Conservation (phyloP, 2,113 vertebrate species). For the Trachemys scripta region DNA sequence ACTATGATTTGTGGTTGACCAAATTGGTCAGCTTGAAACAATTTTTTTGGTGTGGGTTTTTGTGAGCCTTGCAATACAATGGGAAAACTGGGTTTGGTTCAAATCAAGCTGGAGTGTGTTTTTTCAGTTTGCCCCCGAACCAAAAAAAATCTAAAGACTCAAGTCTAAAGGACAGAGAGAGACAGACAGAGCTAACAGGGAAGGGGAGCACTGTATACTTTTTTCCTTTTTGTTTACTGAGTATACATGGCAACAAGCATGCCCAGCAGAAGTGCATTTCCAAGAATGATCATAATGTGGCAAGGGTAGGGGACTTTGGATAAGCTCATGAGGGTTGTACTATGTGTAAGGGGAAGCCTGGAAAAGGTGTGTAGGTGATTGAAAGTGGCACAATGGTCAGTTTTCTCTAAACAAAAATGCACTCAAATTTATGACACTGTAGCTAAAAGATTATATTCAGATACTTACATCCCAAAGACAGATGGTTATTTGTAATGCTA, state of each 20-base stretch:
- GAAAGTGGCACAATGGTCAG: not conserved
- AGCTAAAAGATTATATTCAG: not conserved
- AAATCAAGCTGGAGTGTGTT: not conserved
- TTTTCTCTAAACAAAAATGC: not conserved
- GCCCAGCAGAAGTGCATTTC: not conserved
- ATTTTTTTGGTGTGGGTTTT: not conserved
- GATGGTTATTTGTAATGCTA: not conserved
- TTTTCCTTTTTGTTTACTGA: not conserved
- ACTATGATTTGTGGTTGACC: not conserved
- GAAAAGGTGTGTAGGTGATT: not conserved
- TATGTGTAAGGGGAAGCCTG: not conserved
- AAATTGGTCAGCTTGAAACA: not conserved
- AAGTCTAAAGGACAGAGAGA: not conserved
- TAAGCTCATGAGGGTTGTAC: not conserved
- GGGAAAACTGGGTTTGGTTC: not conserved
- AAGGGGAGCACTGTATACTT: not conserved
- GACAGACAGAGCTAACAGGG: not conserved
- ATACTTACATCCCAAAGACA: not conserved
- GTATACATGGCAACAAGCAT: not conserved
- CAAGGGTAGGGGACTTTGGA: not conserved
- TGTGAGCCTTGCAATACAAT: too few species aligned
- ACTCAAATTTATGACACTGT: not conserved
- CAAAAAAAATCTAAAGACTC: too few species aligned
- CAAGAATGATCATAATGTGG: not conserved
- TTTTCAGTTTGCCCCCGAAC: not conserved